Conservation (phyloP, 2,797 vertebrate genomes). For the Acridotheres tristis region DNA sequence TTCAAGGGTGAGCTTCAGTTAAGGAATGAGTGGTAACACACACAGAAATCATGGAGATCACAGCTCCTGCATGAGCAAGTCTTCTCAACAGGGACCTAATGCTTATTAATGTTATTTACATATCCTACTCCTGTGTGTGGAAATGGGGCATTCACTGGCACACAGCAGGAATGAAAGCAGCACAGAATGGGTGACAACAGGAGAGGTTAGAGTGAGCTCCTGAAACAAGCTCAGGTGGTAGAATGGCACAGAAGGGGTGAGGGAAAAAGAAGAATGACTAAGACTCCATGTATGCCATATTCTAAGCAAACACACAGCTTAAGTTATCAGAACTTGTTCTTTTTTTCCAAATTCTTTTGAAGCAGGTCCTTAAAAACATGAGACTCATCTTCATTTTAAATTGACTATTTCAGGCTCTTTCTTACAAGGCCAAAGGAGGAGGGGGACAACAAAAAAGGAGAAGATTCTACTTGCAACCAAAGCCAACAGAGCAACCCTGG, state of each 20-base stretch:
- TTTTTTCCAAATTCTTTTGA: background rate
- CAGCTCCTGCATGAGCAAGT: background rate
- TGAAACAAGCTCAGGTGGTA: background rate
- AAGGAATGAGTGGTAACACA: background rate
- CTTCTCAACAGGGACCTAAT: background rate
- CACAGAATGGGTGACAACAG: background rate
- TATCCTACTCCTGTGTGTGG: background rate
- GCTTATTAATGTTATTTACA: background rate
- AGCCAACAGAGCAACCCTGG: background rate
- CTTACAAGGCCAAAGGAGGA: background rate
- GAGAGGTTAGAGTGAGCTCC: background rate
- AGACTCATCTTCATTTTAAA: background rate
- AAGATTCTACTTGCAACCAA: background rate
- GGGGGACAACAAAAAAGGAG: background rate
- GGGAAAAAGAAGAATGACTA: background rate
- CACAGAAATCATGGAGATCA: background rate
- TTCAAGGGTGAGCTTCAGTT: background rate
- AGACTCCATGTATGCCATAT: background rate
- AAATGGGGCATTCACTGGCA: background rate
- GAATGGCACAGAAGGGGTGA: background rate
- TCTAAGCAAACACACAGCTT: background rate
- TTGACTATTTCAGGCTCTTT: background rate
- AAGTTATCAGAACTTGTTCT: background rate
- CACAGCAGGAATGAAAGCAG: background rate
- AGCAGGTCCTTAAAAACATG: background rate